Evolutionary conservation across 2,888 invertebrate genomes (phyloP).

Genomic region (Aporophyla lueneburgensis): DNA sequence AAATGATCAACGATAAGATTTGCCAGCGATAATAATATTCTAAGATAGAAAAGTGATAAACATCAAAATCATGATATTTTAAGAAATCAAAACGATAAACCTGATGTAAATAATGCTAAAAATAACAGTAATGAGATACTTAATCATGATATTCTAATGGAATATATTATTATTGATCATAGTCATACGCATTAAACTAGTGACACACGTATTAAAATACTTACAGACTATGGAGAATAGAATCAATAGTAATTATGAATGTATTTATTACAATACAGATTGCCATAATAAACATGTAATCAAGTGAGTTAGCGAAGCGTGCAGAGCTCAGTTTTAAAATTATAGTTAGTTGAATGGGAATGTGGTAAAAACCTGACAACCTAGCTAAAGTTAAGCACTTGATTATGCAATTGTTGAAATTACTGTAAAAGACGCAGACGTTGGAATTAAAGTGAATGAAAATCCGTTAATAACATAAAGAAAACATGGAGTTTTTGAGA

Average conservation of each 20-base stretch:
- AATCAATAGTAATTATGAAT: conserved; percentile 54
- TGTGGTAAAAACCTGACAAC: conserved; percentile 51
- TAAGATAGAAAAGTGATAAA: conserved; percentile 1
- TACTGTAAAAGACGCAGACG: conserved; percentile 20
- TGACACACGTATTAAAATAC: conserved; percentile 6
- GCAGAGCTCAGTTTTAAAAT: conserved; percentile 40
- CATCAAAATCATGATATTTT: not conserved
- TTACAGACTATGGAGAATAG: conserved; percentile 25
- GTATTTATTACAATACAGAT: conserved; percentile 58
- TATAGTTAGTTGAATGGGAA: conserved; percentile 38
- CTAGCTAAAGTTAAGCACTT: conserved; percentile 28
- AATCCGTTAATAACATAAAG: not conserved
- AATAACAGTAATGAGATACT: conserved; percentile 3
- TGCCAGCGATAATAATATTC: not conserved
- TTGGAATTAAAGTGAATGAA: conserved; percentile 14
- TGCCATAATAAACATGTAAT: conserved; percentile 52
- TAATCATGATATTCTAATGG: not conserved
- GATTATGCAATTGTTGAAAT: conserved; percentile 37
- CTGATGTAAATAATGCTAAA: not conserved
- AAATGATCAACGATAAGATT: conserved; percentile 6
- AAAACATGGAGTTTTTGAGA: not conserved
- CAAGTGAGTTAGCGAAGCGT: conserved; percentile 57
- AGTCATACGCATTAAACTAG: conserved; percentile 4
- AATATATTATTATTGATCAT: not conserved
- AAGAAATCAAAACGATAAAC: not conserved